Percentiles rank a stretch among this genome's conserved stretches.
Conservation (phyloP, 2,113 vertebrate species). For the Platichthys flesus region DNA sequence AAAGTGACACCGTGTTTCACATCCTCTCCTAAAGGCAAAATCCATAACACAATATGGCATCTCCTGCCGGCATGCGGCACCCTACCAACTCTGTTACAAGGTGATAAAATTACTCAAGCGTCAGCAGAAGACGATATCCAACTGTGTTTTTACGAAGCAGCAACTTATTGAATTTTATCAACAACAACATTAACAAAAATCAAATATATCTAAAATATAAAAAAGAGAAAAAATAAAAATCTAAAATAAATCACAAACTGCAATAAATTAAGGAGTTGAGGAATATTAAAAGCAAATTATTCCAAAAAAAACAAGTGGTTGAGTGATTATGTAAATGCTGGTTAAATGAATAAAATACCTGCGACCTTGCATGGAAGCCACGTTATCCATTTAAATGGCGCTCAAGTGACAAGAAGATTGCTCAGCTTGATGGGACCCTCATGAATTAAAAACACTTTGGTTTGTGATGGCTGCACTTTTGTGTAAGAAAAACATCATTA, state of each 20-base stretch:
- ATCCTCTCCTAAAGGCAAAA: slow-evolving; percentile 23
- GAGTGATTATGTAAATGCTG: not conserved
- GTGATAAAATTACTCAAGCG: slow-evolving; percentile 33
- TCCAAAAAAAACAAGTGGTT: not conserved
- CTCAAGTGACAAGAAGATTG: not conserved
- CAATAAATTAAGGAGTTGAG: not conserved
- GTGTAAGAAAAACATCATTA: not conserved
- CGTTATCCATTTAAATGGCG: slow-evolving; percentile 1
- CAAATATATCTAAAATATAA: not conserved
- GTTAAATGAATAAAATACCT: not conserved
- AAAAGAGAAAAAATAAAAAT: not conserved
- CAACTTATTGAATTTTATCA: not conserved
- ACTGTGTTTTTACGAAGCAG: not conserved
- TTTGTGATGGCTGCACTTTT: not conserved
- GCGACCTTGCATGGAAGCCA: slow-evolving; percentile 6
- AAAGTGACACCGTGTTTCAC: slow-evolving; percentile 24
- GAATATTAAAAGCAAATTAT: not conserved
- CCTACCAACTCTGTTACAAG: slow-evolving; percentile 18
- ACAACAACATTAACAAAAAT: no score
- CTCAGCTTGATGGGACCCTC: not conserved
- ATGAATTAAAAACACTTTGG: not conserved
- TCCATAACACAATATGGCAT: slow-evolving; percentile 32
- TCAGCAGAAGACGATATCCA: not conserved
- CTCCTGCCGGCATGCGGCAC: slow-evolving; percentile 40
- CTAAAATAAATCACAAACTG: not conserved